Evolutionary conservation across 2,113 vertebrate species (phyloP).

Genomic region (Phyllopteryx taeniolatus): DNA sequence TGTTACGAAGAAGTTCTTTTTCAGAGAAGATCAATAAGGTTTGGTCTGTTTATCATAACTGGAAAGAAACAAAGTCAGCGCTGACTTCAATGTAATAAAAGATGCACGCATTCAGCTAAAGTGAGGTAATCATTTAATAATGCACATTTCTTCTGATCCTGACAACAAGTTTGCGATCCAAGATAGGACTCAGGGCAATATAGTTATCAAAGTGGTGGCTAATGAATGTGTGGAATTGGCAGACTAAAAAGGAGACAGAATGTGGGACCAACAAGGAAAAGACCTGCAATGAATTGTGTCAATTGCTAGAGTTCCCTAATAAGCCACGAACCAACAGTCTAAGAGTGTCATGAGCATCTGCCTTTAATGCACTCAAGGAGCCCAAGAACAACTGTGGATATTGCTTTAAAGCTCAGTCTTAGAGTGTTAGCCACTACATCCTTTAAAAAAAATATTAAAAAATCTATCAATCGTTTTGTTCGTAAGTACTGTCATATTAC

Average conservation of each 20-base stretch:
- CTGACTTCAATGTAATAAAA: constrained; percentile 12
- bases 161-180: neutral
- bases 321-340: constrained; percentile 13
- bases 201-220: constrained; percentile 14
- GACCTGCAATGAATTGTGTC: constrained; percentile 34
- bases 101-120: neutral
- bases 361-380: constrained; percentile 6
- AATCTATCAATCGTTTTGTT: neutral
- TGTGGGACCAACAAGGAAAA: constrained; percentile 9
- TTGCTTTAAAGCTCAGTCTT: neutral
- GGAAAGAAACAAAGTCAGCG: constrained; percentile 6
- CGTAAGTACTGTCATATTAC: neutral
- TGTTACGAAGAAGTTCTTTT: neutral
- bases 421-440: too few species aligned
- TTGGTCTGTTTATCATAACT: neutral
- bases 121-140: constrained; percentile 12
- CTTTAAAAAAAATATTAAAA: neutral
- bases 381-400: neutral
- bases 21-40: neutral
- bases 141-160: neutral
- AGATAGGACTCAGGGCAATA: constrained; percentile 4
- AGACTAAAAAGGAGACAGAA: constrained; percentile 21
- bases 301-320: constrained; percentile 27
- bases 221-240: constrained; percentile 29
- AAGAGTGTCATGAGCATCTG: constrained; percentile 10